Conservation (phyloP, 2,113 vertebrate genomes). For the Xenopus borealis region DNA sequence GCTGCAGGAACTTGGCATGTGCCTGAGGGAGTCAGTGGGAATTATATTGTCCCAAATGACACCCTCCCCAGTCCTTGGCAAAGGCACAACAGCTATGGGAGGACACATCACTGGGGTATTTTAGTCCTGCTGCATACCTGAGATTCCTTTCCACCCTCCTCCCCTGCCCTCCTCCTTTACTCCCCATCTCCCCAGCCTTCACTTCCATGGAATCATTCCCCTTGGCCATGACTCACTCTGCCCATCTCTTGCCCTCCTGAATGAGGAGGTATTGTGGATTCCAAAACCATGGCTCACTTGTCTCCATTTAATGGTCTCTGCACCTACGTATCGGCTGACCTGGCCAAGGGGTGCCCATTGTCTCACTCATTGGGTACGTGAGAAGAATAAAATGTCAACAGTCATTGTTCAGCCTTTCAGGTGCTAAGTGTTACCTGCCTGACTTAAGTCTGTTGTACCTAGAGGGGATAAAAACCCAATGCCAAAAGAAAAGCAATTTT, state of each 20-base stretch:
- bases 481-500: too few relatives aligned
- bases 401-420: neutral
- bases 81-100: conserved; percentile 43
- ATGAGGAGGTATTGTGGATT: neutral
- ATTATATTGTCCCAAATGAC: neutral
- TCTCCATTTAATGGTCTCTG: neutral
- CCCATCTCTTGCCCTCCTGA: neutral
- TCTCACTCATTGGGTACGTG: neutral
- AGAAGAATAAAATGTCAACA: too few relatives aligned
- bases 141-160: conserved; percentile 22
- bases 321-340: neutral
- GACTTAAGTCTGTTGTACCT: too few relatives aligned
- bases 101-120: conserved; percentile 38
- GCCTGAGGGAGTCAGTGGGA: neutral
- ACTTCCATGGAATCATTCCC: neutral
- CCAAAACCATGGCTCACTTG: neutral
- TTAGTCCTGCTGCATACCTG: neutral
- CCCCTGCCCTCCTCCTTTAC: conserved; percentile 1
- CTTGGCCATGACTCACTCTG: neutral
- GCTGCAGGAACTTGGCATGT: too few relatives aligned
- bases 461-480: too few relatives aligned
- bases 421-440: too few relatives aligned
- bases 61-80: neutral
- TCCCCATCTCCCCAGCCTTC: neutral
- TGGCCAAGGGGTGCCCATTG: neutral